phyloP scores from a whole-genome alignment of 2,888 invertebrate species.

The Yponomeuta evonymella region DNA sequence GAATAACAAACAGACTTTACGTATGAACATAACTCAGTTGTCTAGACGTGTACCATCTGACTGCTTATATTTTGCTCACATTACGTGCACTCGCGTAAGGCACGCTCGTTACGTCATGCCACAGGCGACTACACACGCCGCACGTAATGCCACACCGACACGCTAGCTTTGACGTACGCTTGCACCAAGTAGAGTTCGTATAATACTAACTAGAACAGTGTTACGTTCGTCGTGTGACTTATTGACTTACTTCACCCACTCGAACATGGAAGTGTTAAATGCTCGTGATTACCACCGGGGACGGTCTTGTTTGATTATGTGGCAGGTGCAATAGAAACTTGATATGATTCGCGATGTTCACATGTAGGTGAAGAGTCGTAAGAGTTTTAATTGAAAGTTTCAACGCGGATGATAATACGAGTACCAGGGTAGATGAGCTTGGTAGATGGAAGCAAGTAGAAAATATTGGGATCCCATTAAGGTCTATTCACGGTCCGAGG shows the following conservation, averaged over 20 bases:
- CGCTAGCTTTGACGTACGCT: neutral
- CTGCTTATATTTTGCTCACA: neutral
- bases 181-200: too few species aligned
- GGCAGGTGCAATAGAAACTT: neutral
- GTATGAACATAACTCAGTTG: neutral
- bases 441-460: too few species aligned
- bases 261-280: neutral
- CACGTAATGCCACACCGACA: neutral
- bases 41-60: neutral
- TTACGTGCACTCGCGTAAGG: neutral
- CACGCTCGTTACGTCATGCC: neutral
- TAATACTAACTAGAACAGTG: neutral
- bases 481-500: too few species aligned
- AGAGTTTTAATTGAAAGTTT: too few species aligned
- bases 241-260: neutral
- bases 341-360: neutral
- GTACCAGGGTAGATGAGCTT: too few species aligned
- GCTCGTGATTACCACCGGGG: neutral
- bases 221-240: neutral
- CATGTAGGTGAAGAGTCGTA: too few species aligned
- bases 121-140: neutral
- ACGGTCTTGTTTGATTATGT: neutral
- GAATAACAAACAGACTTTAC: too few species aligned
- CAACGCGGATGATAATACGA: too few species aligned
- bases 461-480: too few species aligned